Base-by-base conservation (phyloP, 2,888 invertebrate species). In the Teinopalpus imperialis region DNA sequence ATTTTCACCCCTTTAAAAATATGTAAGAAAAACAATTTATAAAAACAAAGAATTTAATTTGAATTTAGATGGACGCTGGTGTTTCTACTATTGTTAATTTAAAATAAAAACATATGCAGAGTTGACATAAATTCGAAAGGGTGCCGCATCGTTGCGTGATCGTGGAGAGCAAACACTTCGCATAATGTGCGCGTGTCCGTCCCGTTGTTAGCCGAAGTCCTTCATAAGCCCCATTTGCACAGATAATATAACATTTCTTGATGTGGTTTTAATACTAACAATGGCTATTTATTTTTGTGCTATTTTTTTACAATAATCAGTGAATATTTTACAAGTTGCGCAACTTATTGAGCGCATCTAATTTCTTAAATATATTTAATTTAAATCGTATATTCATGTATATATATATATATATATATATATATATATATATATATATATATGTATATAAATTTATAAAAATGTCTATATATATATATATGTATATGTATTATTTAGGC, bases 21-120 rank as follows among this genome's bases (percentile, higher is more conserved):
- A 51, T 54, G 14, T 43, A 39, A 39, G 41, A 49, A 51, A 61
- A 54, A 63, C 56, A 64, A 57, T 52, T 39, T 49, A 55, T 57
- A 34, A 48, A 58, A 56, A 61, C 66, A 54, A 67, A 67, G 70
- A 75, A 60, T 56, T 63, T 50, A 64, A 66, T 63, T 66, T 70
- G 59, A 69, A 74, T 73, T 58, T 61, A 56, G 57, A 67, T 60
- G 55, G 58, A 47, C 42, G 35, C 57, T 64, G 57, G 57, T 60
- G 52, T 56, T 57, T 51, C 24, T 24, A 40, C 54, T 50, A 73
- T 74, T 81, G 75, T 79, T 69, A 60, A 61, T 63, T 74, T 72
- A 64, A 69, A 66, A 64, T 66, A 57, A 71, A 76, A 82, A 80
- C 81, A 81, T 77, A 79, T 77, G 77, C 69, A 60, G 55, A 50